phyloP scores from a whole-genome alignment of 2,888 invertebrate species.

The Melanotus villosus region DNA sequence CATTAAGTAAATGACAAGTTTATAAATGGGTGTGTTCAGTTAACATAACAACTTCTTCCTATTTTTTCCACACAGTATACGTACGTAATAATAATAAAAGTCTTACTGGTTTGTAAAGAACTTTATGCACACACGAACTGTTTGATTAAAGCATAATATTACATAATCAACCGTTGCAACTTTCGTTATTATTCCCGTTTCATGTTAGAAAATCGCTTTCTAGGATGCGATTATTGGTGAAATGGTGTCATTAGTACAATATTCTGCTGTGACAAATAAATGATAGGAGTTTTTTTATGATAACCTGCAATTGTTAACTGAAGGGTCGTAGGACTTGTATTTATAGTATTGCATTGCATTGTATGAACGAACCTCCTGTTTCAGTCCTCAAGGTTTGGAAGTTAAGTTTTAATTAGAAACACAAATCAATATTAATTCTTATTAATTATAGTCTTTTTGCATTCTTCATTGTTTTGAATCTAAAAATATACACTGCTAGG shows the following conservation, averaged over 20 bases:
- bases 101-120: not conserved
- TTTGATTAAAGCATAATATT: constrained; percentile 14
- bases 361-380: too few species aligned
- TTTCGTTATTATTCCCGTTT: not conserved
- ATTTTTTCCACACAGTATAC: constrained; percentile 15
- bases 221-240: not conserved
- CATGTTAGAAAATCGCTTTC: constrained; percentile 1
- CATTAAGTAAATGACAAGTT: not conserved
- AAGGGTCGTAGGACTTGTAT: too few species aligned
- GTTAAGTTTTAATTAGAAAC: too few species aligned
- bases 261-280: not conserved
- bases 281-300: too few species aligned
- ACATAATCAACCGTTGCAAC: constrained; percentile 4
- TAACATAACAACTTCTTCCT: not conserved
- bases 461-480: too few species aligned
- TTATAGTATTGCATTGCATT: too few species aligned
- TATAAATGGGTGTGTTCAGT: not conserved
- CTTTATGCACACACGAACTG: constrained; percentile 6
- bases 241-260: constrained; percentile 4
- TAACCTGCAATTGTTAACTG: too few species aligned
- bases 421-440: too few species aligned
- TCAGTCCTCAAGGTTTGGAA: too few species aligned
- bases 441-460: too few species aligned
- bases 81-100: not conserved
- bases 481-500: too few species aligned